Evolutionary conservation across 35 echinoderm and acorn worm genomes (phyloP).

Genomic region (Nesometra sesokonis): DNA sequence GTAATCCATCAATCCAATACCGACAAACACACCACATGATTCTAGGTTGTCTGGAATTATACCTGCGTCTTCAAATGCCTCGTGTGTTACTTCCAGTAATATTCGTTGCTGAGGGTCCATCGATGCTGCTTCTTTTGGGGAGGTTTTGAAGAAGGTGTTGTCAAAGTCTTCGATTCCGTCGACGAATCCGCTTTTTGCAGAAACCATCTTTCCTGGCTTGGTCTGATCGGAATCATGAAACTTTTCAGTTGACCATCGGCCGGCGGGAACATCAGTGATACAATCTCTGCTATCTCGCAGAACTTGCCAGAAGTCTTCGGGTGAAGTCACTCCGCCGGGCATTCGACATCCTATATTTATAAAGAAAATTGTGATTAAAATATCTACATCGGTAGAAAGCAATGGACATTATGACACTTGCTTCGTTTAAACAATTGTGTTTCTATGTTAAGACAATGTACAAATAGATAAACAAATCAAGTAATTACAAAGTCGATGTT

Average conservation of each 20-base stretch:
- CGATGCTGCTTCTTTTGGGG: conserved; percentile 74
- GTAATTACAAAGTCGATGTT: too few relatives aligned
- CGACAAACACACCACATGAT: conserved; percentile 72
- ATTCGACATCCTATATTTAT: conserved; percentile 46
- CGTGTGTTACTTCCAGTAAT: conserved; percentile 73
- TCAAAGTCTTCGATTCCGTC: conserved; percentile 69
- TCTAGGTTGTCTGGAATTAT: conserved; percentile 41
- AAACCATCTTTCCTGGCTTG: conserved; percentile 77
- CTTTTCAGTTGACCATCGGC: conserved; percentile 67
- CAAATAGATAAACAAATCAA: too few relatives aligned
- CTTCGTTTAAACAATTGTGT: too few relatives aligned
- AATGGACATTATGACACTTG: too few relatives aligned
- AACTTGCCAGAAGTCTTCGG: conserved; percentile 68
- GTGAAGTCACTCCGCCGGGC: conserved; percentile 51
- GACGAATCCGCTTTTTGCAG: conserved; percentile 52
- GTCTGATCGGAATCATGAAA: conserved; percentile 75
- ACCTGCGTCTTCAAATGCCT: conserved; percentile 87
- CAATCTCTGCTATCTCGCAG: conserved; percentile 53
- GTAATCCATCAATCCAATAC: conserved; percentile 78
- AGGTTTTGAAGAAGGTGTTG: conserved; percentile 83
- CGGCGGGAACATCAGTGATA: conserved; percentile 59
- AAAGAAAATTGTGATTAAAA: too few relatives aligned
- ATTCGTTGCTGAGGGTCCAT: conserved; percentile 82
- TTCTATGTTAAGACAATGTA: too few relatives aligned
- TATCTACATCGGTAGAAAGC: too few relatives aligned